Evolutionary conservation across 2,113 vertebrate genomes (phyloP).

Genomic region (Pelobates fuscus): DNA sequence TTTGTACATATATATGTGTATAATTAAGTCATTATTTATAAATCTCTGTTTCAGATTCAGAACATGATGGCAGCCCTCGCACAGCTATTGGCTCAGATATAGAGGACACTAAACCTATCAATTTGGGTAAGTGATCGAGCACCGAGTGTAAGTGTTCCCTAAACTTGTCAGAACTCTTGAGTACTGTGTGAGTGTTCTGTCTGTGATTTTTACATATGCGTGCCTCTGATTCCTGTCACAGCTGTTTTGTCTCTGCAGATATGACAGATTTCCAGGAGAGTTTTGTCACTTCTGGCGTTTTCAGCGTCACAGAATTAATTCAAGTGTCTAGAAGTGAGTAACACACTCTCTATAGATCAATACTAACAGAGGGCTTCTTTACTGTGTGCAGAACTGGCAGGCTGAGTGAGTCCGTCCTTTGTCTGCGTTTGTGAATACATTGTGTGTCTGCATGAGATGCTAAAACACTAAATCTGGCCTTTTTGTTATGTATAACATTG

Average conservation of each 20-base stretch:
- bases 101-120: constrained; percentile 90
- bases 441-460: too few species aligned
- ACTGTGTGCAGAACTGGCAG: background rate
- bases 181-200: background rate
- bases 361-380: background rate
- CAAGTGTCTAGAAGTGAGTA: constrained; percentile 96
- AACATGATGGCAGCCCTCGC: constrained; percentile 86
- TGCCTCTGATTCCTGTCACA: constrained; percentile 20
- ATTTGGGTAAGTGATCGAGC: constrained; percentile 77
- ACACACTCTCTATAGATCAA: background rate
- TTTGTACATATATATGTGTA: too few species aligned
- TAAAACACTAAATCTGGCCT: too few species aligned
- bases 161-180: background rate
- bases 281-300: constrained; percentile 94
- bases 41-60: constrained; percentile 75
- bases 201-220: background rate
- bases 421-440: too few species aligned
- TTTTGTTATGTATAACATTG: too few species aligned
- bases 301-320: constrained; percentile 97
- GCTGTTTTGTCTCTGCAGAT: constrained; percentile 69
- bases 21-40: too few species aligned
- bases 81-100: constrained; percentile 87
- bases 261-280: constrained; percentile 94
- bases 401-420: background rate
- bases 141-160: background rate